These are phyloP conservation scores for Ceratina calcarata DNA, from an alignment of 1,140 invertebrate species.

Conservation along the genomic window DNA sequence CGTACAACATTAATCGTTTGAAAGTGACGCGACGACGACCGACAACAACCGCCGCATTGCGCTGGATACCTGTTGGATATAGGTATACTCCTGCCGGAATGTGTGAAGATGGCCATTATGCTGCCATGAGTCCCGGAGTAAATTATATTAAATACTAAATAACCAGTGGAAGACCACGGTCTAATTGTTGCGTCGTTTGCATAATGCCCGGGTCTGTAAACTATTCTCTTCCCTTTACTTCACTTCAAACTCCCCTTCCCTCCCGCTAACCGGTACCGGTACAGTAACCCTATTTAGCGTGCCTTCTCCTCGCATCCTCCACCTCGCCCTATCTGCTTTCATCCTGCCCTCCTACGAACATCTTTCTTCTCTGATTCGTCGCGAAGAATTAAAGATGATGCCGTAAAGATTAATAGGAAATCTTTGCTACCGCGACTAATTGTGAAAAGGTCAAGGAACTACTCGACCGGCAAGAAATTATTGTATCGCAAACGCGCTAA, in stretches of 20 bases:
- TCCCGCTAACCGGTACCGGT: conserved; percentile 33
- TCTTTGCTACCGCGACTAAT: conserved; percentile 74
- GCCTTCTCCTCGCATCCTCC: conserved; percentile 47
- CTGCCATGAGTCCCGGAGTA: conserved; percentile 28
- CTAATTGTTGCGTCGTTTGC: conserved; percentile 78
- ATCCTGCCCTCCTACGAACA: conserved; percentile 12
- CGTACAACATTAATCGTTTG: conserved; percentile 6
- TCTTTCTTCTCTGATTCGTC: conserved; percentile 42
- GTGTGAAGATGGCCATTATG: conserved; percentile 55
- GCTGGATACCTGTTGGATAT: conserved; percentile 37
- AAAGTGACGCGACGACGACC: neutral
- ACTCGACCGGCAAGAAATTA: conserved; percentile 37
- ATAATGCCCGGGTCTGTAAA: conserved; percentile 71
- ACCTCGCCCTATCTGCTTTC: conserved; percentile 40
- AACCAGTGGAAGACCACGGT: conserved; percentile 69
- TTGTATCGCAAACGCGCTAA: conserved; percentile 39
- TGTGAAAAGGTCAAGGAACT: conserved; percentile 64
- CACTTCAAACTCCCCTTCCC: conserved; percentile 17
- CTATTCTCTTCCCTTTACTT: conserved; percentile 51
- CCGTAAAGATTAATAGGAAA: conserved; percentile 74
- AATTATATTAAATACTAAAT: conserved; percentile 75
- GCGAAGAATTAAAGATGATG: conserved; percentile 46
- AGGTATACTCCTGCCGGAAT: conserved; percentile 37
- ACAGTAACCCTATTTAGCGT: conserved; percentile 28
- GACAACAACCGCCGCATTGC: neutral